Base-by-base conservation (phyloP, 1,140 invertebrate genomes). In the Brachionus asplanchnoidis region DNA sequence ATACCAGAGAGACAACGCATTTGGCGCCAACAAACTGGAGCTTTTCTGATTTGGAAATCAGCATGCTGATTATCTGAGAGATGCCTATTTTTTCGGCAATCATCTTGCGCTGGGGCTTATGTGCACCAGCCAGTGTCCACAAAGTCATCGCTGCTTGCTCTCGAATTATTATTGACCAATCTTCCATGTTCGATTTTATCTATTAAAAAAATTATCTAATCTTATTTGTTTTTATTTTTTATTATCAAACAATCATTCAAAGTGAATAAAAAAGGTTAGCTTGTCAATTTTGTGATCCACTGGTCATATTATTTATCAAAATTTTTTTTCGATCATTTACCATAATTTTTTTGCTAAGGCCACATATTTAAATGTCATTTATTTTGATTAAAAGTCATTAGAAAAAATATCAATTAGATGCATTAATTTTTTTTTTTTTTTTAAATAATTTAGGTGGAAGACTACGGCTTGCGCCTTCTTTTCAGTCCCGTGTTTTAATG, bases 21-120 rank as follows among this genome's bases (percentile, higher is more conserved):
- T 88, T 87, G 85, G 89, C 89, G 23, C 88, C 89, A 78, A 90
- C 88, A 87, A 88, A 88, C 9, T 90, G 88, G 1, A 90, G 86
- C 86, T 88, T 89, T 80, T 90, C 88, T 70, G 89, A 88, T 44
- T 85, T 85, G 28, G 87, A 86, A 23, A 90, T 85, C 28, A 90
- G 79, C 88, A 90, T 89, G 73, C 89, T 88, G 66, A 88, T 88
- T 40, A 90, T 88, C 85, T 88, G 87, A 17, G 87, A 86, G 2
- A 89, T 88, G n/a, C 87, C 88, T 14, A 89, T 88, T 23, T 86
- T 86, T 84, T 89, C 87, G 17, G 89, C 89, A 17, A 90, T 89
- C 68, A 87, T 87, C 82, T 88, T 89, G 85, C 89, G 88, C 78
- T 89, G 89, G 0, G 87, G 87, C 44, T 87, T 88, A 3, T 87